phyloP scores from a whole-genome alignment of 2,797 vertebrate genomes.

The Micropoecilia bifurca region DNA sequence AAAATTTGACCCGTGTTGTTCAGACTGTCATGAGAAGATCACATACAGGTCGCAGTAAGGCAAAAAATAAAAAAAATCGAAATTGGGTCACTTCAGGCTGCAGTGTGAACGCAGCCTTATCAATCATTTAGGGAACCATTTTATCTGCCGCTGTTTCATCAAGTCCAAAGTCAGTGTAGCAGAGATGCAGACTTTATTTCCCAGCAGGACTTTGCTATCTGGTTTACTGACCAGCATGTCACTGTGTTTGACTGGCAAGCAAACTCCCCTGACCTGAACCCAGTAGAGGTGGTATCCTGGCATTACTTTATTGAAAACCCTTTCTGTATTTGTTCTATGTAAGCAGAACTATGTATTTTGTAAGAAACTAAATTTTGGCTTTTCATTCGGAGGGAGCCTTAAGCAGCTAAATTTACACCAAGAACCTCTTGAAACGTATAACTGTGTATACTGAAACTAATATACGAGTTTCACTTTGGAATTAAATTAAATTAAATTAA shows the following conservation, averaged over 20 bases:
- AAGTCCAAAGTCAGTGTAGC: no score
- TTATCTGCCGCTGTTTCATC: no score
- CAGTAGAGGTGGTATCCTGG: not conserved
- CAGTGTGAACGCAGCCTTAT: no score
- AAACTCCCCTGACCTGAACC: not conserved
- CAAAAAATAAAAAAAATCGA: no score
- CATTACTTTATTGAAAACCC: not conserved
- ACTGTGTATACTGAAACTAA: not conserved
- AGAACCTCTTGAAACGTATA: not conserved
- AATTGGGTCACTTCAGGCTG: no score
- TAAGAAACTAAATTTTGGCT: not conserved
- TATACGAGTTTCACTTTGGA: not conserved
- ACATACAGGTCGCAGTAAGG: no score
- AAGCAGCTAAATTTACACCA: not conserved
- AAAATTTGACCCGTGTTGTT: no score
- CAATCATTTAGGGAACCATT: no score
- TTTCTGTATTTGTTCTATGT: no score
- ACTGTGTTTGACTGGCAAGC: not conserved
- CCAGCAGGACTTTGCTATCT: not conserved
- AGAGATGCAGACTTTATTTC: not conserved
- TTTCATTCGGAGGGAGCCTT: not conserved
- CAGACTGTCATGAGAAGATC: no score
- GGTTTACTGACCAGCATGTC: not conserved
- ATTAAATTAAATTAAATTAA: not conserved
- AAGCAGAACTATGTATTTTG: not conserved